Evolutionary conservation across 2,113 vertebrate species (phyloP), one percentile per base, ranked within the genome.

Genomic region (Tupaia tana): DNA sequence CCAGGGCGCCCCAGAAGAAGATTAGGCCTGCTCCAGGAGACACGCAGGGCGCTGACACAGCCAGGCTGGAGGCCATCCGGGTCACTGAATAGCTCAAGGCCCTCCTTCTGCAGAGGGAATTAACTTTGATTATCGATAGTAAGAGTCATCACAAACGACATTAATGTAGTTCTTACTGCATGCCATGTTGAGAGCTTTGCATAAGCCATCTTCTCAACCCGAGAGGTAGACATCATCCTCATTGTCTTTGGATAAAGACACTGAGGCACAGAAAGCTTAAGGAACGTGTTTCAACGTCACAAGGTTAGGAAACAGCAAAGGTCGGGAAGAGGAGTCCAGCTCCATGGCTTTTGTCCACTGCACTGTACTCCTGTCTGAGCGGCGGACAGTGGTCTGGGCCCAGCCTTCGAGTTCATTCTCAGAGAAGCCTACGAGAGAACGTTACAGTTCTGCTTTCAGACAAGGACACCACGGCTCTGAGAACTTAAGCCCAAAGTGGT

Each of bases 181-280:
- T 58, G 29, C 59, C 43, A 58, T 22, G 54, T 64, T 69, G 54
- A 93, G 75, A 84, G 71, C 61, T 83, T 69, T 56, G 34, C 16
- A 24, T 89, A 71, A 89, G 31, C 87, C n/a, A 64, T 74, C 54
- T 75, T 71, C 43, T 66, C 4, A 19, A 56, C 20, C 9, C 66
- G 67, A 91, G 52, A 18, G 54, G 31, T 52, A 58, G 34, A 9
- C 25, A 24, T 31, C 34, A 25, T 16, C n/a, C 71, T 18, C 56
- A n/a, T 52, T 71, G 27, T 58, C 90, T 94, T 77, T 54, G 75
- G 56, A 56, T 64, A 88, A 92, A 27, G 52, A 87, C 85, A 90
- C n/a, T 3, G 43, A 86, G 22, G 52, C 59, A 75, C 59, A 84
- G 80, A 84, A 71, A 59, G 54, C 58, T 59, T 71, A 77, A 75